Conservation (phyloP, 92 coral and sea anemone species). For the Phymanthus crucifer region DNA sequence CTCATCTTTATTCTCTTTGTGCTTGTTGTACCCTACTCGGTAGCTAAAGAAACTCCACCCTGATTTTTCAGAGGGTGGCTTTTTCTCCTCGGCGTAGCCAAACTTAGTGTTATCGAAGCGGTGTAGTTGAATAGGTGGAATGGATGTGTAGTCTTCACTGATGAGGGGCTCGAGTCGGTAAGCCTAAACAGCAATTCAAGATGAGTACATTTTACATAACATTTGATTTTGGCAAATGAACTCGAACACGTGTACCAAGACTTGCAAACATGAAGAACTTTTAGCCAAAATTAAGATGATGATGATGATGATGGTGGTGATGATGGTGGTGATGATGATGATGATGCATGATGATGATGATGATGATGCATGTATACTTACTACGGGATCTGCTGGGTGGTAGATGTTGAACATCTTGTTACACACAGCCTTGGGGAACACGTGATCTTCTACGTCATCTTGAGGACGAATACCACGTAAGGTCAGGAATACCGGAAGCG, state of each 20-base stretch:
- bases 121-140: slow-evolving; percentile 84
- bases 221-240: background rate
- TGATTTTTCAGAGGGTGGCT: slow-evolving; percentile 56
- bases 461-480: slow-evolving; percentile 91
- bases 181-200: slow-evolving; percentile 52
- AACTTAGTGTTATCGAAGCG: slow-evolving; percentile 69
- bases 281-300: no score
- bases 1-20: slow-evolving; percentile 47
- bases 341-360: no score
- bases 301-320: no score
- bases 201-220: background rate
- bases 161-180: slow-evolving; percentile 97
- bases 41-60: slow-evolving; percentile 63
- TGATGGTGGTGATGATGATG: no score
- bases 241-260: no score
- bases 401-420: slow-evolving; percentile 87
- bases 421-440: slow-evolving; percentile 91
- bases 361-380: slow-evolving; percentile 53
- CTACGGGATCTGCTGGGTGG: slow-evolving; percentile 99
- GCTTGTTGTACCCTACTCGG: slow-evolving; percentile 54
- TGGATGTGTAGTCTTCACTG: slow-evolving; percentile 75
- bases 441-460: slow-evolving; percentile 93
- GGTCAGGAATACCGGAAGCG: slow-evolving; percentile 92
- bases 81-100: slow-evolving; percentile 64
- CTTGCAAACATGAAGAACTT: no score